These are phyloP conservation scores for Silurus asotus DNA, from an alignment of 2,113 vertebrate species.

Conservation along the genomic window DNA sequence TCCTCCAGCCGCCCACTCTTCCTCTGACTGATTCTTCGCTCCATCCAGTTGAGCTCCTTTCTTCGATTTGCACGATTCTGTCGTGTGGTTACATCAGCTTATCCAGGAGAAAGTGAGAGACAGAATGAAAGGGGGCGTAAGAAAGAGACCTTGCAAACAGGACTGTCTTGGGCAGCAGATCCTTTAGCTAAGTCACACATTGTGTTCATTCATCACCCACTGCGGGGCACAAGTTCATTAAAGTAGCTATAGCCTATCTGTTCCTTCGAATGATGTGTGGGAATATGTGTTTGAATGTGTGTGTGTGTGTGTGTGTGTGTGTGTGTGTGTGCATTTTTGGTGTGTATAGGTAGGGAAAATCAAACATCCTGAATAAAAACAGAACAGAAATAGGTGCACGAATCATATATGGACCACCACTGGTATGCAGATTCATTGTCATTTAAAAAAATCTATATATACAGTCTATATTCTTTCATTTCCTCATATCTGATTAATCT, in stretches of 20 bases:
- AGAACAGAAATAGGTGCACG: background rate
- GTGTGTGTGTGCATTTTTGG: background rate
- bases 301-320: background rate
- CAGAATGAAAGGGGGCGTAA: slow-evolving; percentile 14
- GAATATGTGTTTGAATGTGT: background rate
- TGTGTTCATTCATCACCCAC: slow-evolving; percentile 37
- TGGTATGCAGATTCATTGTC: background rate
- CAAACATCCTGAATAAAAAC: background rate
- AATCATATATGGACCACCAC: background rate
- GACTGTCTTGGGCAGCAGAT: slow-evolving; percentile 13
- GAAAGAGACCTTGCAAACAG: slow-evolving; percentile 26
- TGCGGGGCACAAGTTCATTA: slow-evolving; percentile 34
- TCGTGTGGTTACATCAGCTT: slow-evolving; percentile 54
- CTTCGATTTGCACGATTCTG: slow-evolving; percentile 50
- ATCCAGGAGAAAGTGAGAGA: slow-evolving; percentile 45
- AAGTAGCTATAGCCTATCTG: slow-evolving; percentile 19
- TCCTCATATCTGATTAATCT: background rate
- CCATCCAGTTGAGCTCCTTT: slow-evolving; percentile 37
- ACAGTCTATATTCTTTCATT: background rate
- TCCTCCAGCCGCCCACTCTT: slow-evolving; percentile 39
- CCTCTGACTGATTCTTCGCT: slow-evolving; percentile 41
- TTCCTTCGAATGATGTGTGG: slow-evolving; percentile 3
- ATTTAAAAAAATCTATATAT: background rate
- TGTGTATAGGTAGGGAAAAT: background rate
- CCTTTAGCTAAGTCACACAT: slow-evolving; percentile 31